phyloP scores from a whole-genome alignment of 2,797 vertebrate genomes.

The Periophthalmus magnuspinnatus region DNA sequence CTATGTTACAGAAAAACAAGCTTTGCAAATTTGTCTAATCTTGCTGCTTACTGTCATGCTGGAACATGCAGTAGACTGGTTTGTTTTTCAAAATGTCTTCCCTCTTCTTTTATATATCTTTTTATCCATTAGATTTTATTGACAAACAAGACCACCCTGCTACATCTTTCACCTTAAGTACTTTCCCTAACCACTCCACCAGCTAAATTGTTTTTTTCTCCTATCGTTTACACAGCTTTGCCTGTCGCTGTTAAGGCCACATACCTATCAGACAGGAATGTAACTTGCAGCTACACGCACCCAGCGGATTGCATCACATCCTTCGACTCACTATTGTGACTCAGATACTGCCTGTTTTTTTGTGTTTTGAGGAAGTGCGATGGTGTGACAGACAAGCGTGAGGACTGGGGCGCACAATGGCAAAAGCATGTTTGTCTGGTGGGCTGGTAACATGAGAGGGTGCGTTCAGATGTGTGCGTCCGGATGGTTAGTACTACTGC shows the following conservation, averaged over 20 bases:
- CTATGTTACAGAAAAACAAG: background rate
- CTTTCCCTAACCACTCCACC: constrained; percentile 18
- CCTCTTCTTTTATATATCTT: background rate
- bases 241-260: constrained; percentile 19
- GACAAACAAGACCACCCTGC: background rate
- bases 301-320: constrained; percentile 78
- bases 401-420: constrained; percentile 66
- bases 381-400: constrained; percentile 66
- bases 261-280: constrained; percentile 75
- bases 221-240: constrained; percentile 45
- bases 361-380: constrained; percentile 75
- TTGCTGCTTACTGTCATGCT: background rate
- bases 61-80: background rate
- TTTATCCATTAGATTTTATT: background rate
- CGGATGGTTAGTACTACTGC: constrained; percentile 42
- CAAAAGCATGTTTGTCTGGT: constrained; percentile 56
- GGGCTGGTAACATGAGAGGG: constrained; percentile 63
- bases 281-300: constrained; percentile 80
- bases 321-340: constrained; percentile 60
- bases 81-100: background rate
- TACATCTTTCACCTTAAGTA: background rate
- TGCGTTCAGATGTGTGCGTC: constrained; percentile 48
- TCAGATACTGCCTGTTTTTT: constrained; percentile 52
- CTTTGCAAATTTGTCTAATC: background rate
- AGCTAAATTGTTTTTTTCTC: constrained; percentile 27